phyloP scores from a whole-genome alignment of 2,888 invertebrate genomes.

The Dryocosmus kuriphilus region DNA sequence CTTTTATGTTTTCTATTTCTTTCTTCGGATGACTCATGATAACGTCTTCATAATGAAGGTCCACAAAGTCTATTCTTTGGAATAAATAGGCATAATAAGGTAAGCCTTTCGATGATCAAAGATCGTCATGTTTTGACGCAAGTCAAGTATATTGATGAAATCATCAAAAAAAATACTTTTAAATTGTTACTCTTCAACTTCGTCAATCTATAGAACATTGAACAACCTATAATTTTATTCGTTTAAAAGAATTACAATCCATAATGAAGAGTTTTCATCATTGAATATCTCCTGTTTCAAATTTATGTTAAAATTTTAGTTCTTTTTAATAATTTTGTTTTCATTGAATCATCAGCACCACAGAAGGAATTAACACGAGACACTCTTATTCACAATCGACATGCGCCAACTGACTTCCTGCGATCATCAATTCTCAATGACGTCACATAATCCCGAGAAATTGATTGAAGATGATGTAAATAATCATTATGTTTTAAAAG shows the following conservation, averaged over 20 bases:
- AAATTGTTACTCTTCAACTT: background rate
- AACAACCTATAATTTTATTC: no score
- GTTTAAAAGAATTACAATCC: no score
- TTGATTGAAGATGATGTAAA: slow-evolving; percentile 19
- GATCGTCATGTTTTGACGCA: slow-evolving; percentile 13
- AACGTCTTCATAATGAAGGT: slow-evolving; percentile 26
- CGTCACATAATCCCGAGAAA: slow-evolving; percentile 22
- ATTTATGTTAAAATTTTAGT: no score
- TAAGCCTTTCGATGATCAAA: slow-evolving; percentile 1
- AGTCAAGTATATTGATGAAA: background rate
- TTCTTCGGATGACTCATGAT: slow-evolving; percentile 27
- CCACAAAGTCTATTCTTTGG: background rate
- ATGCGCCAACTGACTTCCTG: slow-evolving; percentile 28
- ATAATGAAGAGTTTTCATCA: no score
- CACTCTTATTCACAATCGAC: slow-evolving; percentile 6
- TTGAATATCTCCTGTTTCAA: no score
- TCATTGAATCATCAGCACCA: background rate
- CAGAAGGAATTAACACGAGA: slow-evolving; percentile 1
- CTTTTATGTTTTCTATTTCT: slow-evolving; percentile 11
- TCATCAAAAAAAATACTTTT: background rate
- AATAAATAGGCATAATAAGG: slow-evolving; percentile 1
- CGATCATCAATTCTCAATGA: slow-evolving; percentile 15
- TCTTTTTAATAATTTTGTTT: background rate
- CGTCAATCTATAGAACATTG: background rate
- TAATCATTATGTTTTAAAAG: background rate